Evolutionary conservation across 2,888 invertebrate genomes (phyloP).

Genomic region (Aleiodes leptofemur): DNA sequence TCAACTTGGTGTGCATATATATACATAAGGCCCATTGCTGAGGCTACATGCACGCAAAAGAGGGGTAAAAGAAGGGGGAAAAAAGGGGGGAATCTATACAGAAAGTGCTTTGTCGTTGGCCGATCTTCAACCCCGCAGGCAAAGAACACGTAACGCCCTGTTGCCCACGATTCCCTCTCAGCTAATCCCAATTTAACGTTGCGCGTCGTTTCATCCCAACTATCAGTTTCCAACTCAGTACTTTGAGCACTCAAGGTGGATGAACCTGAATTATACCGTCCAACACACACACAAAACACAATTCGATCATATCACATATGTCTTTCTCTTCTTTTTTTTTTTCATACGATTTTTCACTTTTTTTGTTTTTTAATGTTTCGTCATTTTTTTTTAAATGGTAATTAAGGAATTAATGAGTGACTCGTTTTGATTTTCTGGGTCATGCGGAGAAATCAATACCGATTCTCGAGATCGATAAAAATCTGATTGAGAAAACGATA

Average conservation of each 20-base stretch:
- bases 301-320: background rate
- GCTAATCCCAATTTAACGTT: slow-evolving; percentile 62
- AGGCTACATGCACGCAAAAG: slow-evolving; percentile 36
- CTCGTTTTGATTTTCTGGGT: slow-evolving; percentile 20
- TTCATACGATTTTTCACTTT: background rate
- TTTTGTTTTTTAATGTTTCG: background rate
- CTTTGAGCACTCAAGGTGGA: slow-evolving; percentile 32
- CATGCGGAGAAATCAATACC: background rate
- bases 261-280: slow-evolving; percentile 24
- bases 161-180: slow-evolving; percentile 36
- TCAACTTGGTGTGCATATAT: slow-evolving; percentile 24
- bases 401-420: background rate
- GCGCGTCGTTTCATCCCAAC: slow-evolving; percentile 38
- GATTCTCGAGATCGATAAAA: slow-evolving; percentile 48
- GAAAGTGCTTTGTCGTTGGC: slow-evolving; percentile 51
- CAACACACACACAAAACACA: background rate
- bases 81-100: slow-evolving; percentile 23
- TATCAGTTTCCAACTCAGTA: slow-evolving; percentile 33
- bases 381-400: slow-evolving; percentile 4
- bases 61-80: background rate
- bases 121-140: slow-evolving; percentile 42
- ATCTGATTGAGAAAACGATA: slow-evolving; percentile 44
- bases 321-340: background rate
- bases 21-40: too few relatives aligned
- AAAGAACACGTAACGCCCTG: slow-evolving; percentile 42